Percentiles rank a stretch among this genome's conserved stretches.
Evolutionary conservation across 1,140 invertebrate genomes (phyloP).

Genomic region (Lepidurus packardi): DNA sequence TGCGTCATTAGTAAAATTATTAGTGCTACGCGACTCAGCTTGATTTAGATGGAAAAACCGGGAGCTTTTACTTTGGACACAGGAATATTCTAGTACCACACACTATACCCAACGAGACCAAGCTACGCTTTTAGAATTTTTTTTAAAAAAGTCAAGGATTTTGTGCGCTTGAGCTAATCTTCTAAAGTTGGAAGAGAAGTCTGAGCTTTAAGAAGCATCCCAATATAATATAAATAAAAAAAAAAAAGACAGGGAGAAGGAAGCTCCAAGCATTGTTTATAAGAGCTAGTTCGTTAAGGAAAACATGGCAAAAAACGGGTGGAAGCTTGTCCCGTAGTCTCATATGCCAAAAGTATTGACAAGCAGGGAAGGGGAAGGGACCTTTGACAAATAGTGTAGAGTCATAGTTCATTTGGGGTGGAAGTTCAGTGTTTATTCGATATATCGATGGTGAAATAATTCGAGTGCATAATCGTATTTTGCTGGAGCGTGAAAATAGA

Average conservation of each 20-base stretch:
- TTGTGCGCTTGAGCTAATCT: not conserved
- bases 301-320: not conserved
- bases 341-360: not conserved
- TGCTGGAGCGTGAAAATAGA: not conserved
- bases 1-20: too few relatives aligned
- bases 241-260: not conserved
- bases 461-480: not conserved
- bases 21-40: too few relatives aligned
- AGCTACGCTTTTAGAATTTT: not conserved
- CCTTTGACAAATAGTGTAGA: not conserved
- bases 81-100: not conserved
- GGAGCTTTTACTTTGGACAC: too few relatives aligned
- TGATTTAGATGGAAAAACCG: too few relatives aligned
- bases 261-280: not conserved
- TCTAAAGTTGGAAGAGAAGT: not conserved
- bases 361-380: not conserved
- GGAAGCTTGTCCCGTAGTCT: not conserved
- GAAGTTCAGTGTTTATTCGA: not conserved
- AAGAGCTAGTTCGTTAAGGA: slow-evolving; percentile 1
- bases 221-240: not conserved
- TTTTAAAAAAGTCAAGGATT: not conserved
- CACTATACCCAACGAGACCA: not conserved
- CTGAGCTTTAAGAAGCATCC: too few relatives aligned
- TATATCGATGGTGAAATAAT: not conserved
- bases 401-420: not conserved